These are phyloP conservation scores for Gymnoscopelus braueri DNA, from an alignment of 2,797 vertebrate species.

Conservation along the genomic window DNA sequence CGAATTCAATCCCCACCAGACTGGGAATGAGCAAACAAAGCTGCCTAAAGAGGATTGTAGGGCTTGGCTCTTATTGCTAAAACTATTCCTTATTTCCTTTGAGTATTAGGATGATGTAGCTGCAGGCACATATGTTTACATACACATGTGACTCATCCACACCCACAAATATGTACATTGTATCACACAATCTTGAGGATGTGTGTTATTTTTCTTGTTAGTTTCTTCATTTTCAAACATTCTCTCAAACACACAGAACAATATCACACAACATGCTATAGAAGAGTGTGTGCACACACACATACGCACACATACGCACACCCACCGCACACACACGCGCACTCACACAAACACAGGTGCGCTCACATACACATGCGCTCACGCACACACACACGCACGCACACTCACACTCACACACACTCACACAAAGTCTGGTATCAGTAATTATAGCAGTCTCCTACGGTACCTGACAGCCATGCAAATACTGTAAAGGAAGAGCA, in stretches of 20 bases:
- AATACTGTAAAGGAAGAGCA: too few relatives aligned
- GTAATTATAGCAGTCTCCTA: too few relatives aligned
- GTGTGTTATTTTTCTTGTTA: too few relatives aligned
- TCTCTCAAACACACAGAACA: too few relatives aligned
- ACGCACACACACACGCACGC: neutral
- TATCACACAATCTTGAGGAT: too few relatives aligned
- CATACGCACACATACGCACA: neutral
- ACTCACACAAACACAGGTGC: neutral
- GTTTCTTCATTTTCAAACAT: too few relatives aligned
- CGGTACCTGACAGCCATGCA: too few relatives aligned
- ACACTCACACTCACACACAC: neutral
- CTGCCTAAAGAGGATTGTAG: constrained; percentile 67
- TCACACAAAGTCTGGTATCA: neutral
- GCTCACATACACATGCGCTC: neutral
- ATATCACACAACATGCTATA: too few relatives aligned
- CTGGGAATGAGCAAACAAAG: constrained; percentile 69
- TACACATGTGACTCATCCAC: neutral
- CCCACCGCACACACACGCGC: neutral
- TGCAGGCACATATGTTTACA: constrained; percentile 30
- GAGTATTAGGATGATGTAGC: constrained; percentile 56
- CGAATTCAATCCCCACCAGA: constrained; percentile 63
- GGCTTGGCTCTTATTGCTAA: constrained; percentile 49
- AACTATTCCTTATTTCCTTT: constrained; percentile 51
- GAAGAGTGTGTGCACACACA: too few relatives aligned
- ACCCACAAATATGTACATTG: neutral